Base-by-base conservation (phyloP, 2,888 invertebrate species). In the Pseudolycoriella hygida region DNA sequence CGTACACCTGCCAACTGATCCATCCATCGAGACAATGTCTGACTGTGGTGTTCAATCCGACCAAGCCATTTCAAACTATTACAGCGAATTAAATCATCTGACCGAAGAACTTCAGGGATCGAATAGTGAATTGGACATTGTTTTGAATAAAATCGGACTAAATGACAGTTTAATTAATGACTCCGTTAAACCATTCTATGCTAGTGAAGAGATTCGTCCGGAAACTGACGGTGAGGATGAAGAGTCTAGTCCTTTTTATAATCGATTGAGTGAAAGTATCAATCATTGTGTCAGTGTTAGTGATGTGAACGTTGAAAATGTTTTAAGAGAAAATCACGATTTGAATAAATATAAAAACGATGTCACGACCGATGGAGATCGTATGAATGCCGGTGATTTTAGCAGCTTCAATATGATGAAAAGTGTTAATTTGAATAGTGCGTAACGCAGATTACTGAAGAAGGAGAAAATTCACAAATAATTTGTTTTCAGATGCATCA, bases 371-470 rank as follows among this genome's bases (percentile, higher is more conserved):
- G 44, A 45, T 40, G 42, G 50, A 6, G 37, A 48, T 25, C 25
- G 25, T 6, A 4, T 25, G 25, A 25, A 25, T 25, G 25, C 5
- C 25, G 25, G 25, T 25, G 47, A 49, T 8, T 40, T 53, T 20
- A 49, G 54, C 12, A 37, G 17, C 3, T 11, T 30, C 17, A 32
- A 54, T 49, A 49, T 59, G 49, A 52, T 57, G 53, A 53, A 56
- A 48, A 58, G 56, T 50, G 53, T 59, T 20, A 56, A 56, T 49
- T 46, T 60, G 15, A 53, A 54, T 53, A 57, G 59, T 60, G 46
- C 49, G 49, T 44, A 30, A 25, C 37, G 19, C 12, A 14, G 5
- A 30, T 47, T 41, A 19, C 45, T 45, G 40, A 42, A 41, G 18
- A 46, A 41, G 44, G 40, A 17, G 20, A 17, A 39, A 46, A 38